Conservation (phyloP, 2,888 invertebrate genomes). For the Rhabditoides inermis region DNA sequence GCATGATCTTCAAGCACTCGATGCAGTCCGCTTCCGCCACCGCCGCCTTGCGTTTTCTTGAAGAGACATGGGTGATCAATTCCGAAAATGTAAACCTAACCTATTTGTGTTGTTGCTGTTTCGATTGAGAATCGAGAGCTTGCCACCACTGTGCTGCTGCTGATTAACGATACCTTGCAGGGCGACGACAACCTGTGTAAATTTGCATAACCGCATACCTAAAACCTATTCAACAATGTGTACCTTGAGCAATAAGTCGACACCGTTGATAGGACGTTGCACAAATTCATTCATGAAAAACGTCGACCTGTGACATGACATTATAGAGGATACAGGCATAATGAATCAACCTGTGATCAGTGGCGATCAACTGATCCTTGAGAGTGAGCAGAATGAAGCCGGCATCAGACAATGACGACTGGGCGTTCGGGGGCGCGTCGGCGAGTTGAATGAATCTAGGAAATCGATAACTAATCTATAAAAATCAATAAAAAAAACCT, state of each 20-base stretch:
- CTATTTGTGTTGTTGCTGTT: conserved; percentile 35
- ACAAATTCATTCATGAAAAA: conserved; percentile 36
- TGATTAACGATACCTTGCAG: conserved; percentile 40
- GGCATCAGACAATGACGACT: conserved; percentile 29
- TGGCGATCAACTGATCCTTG: conserved; percentile 37
- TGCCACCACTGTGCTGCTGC: too few relatives aligned
- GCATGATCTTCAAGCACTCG: conserved; percentile 44
- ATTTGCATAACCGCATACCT: too few relatives aligned
- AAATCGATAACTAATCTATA: too few relatives aligned
- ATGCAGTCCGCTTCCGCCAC: conserved; percentile 49
- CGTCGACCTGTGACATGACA: conserved; percentile 20
- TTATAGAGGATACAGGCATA: background rate
- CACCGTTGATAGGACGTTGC: conserved; percentile 31
- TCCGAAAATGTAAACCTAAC: too few relatives aligned
- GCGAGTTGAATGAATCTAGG: too few relatives aligned
- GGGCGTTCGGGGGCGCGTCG: background rate
- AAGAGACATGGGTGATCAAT: too few relatives aligned
- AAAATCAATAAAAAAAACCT: too few relatives aligned
- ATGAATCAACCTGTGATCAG: conserved; percentile 25
- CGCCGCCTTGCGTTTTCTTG: conserved; percentile 42
- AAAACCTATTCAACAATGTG: too few relatives aligned
- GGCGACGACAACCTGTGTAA: conserved; percentile 24
- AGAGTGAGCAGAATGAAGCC: conserved; percentile 34
- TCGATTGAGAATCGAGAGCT: too few relatives aligned
- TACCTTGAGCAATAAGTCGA: conserved; percentile 31